Evolutionary conservation across 2,888 invertebrate genomes (phyloP), one percentile per base, ranked within the genome.

Genomic region (Siphonodentalium dalli): DNA sequence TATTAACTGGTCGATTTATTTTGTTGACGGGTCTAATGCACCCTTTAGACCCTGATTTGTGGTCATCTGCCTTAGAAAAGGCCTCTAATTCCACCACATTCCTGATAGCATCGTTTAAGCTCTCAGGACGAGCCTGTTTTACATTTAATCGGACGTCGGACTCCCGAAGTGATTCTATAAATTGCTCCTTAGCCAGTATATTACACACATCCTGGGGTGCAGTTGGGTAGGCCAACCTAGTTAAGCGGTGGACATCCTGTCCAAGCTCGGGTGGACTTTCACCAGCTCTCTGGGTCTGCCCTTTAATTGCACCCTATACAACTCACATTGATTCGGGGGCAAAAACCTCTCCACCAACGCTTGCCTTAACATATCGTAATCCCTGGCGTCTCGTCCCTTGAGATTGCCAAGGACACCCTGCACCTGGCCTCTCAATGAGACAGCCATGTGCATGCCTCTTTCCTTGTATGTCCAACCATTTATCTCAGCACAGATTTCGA

Each of bases 161-260:
- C 28, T 53, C 53, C 7, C 23, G n/a, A 24, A 53, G 23, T 13
- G 53, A 45, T 18, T 53, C 53, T 18, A 46, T 13, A 28, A 53
- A 53, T 6, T 53, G 23, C 20, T 46, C 46, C 33, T 46, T 45
- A 9, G 46, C 53, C 34, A 54, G n/a, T 24, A 24, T 42, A 11
- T 47, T 42, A 15, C 34, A 28, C 3, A 38, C 37, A 20, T 51
- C 51, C 24, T 31, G 9, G 5, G 41, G 34, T 9, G 42, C 40
- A 18, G 45, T 34, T 11, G 53, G 45, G 6, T 46, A 53, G 8
- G 52, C 44, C 39, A 31, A 24, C 18, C 39, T 31, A 20, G 39
- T 41, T 31, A 52, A 34, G 8, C 52, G n/a, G 21, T 31, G 29
- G n/a, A 52, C 39, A 29, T 26, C 28, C 34, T 52, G 40, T 3